These are phyloP conservation scores for Drosophila ohnishii DNA, from an alignment of 1,140 invertebrate species.

Conservation along the genomic window DNA sequence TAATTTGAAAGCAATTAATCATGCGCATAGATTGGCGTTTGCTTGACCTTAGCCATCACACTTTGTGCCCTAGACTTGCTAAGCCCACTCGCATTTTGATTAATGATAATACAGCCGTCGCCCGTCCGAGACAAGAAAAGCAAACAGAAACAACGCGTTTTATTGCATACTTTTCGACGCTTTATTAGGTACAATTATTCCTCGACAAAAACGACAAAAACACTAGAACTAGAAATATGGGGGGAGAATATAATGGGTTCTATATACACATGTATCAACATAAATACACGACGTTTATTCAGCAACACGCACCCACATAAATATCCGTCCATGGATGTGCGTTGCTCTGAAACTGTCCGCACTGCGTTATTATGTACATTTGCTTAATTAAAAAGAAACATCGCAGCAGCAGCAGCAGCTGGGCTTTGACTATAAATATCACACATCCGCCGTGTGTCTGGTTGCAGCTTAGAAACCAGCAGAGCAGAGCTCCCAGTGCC, in stretches of 20 bases:
- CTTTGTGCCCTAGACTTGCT: neutral
- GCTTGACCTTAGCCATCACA: slow-evolving; percentile 43
- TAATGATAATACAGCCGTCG: slow-evolving; percentile 38
- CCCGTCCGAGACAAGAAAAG: slow-evolving; percentile 11
- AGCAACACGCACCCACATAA: slow-evolving; percentile 31
- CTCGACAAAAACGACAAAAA: slow-evolving; percentile 3
- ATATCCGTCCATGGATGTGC: slow-evolving; percentile 8
- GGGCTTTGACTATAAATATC: slow-evolving; percentile 64
- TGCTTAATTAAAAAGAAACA: slow-evolving; percentile 68
- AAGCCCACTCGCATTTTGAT: slow-evolving; percentile 46
- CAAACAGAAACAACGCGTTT: slow-evolving; percentile 14
- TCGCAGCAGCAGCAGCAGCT: slow-evolving; percentile 32
- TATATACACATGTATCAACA: slow-evolving; percentile 34
- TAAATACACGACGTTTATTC: slow-evolving; percentile 37
- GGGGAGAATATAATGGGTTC: slow-evolving; percentile 24
- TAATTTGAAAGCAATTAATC: slow-evolving; percentile 33
- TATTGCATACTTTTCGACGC: slow-evolving; percentile 66
- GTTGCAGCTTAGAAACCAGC: slow-evolving; percentile 26
- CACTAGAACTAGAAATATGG: slow-evolving; percentile 26
- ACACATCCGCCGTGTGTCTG: slow-evolving; percentile 63
- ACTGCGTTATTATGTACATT: slow-evolving; percentile 57
- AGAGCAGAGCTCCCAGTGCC: neutral
- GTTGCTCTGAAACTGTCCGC: slow-evolving; percentile 1
- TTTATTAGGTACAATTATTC: slow-evolving; percentile 60
- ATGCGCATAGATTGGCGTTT: slow-evolving; percentile 35